These are phyloP conservation scores for Alcis repandata DNA, from an alignment of 2,888 invertebrate species.

Conservation along the genomic window DNA sequence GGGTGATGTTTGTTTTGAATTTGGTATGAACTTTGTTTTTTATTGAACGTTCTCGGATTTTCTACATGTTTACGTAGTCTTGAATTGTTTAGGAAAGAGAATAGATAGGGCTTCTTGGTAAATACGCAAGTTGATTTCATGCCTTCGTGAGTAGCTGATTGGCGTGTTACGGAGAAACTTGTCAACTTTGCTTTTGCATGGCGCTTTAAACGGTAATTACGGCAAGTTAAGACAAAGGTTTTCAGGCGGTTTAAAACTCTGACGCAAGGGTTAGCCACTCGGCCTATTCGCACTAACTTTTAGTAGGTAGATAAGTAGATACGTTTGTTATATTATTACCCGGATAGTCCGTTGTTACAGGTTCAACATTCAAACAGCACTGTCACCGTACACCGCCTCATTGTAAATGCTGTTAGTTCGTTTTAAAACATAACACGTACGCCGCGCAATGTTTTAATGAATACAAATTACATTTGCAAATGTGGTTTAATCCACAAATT, in stretches of 20 bases:
- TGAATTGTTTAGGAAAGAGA: slow-evolving; percentile 3
- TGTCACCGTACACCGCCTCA: slow-evolving; percentile 47
- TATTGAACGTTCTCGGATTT: slow-evolving; percentile 33
- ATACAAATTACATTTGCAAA: slow-evolving; percentile 86
- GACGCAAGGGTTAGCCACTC: too few species aligned
- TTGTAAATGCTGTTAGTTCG: slow-evolving; percentile 39
- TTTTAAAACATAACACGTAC: slow-evolving; percentile 70
- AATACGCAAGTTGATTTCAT: too few species aligned
- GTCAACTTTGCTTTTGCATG: too few species aligned
- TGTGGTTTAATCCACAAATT: slow-evolving; percentile 84
- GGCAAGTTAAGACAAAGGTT: too few species aligned
- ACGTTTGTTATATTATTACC: not conserved
- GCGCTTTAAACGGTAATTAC: too few species aligned
- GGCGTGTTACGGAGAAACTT: too few species aligned
- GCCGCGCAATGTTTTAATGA: slow-evolving; percentile 74
- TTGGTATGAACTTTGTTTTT: slow-evolving; percentile 46
- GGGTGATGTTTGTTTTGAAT: slow-evolving; percentile 59
- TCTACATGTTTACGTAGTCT: slow-evolving; percentile 8
- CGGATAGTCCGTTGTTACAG: not conserved
- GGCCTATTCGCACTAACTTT: too few species aligned
- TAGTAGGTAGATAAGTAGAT: too few species aligned
- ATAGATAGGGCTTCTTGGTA: not conserved
- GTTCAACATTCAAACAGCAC: slow-evolving; percentile 29
- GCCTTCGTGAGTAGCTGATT: too few species aligned
- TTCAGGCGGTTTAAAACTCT: too few species aligned